A percentile compares a stretch with the other conserved stretches of the same genome.
phyloP scores from a whole-genome alignment of 2,113 vertebrate species.

The Chloropsis hardwickii region DNA sequence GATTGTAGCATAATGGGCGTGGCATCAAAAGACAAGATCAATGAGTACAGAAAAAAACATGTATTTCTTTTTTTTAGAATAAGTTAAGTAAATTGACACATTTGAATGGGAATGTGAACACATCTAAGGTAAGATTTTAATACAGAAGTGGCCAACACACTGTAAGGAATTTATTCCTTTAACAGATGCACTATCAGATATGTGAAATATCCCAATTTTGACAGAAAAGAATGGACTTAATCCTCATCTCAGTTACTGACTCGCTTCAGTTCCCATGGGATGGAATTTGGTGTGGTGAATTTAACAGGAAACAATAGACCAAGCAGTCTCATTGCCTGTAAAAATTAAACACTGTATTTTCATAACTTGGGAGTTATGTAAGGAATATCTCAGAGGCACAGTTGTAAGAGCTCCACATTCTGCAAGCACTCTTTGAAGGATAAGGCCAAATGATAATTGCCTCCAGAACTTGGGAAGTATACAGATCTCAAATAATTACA shows the following conservation, averaged over 20 bases:
- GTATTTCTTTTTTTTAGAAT: neutral
- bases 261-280: constrained; percentile 31
- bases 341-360: constrained; percentile 62
- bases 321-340: constrained; percentile 49
- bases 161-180: neutral
- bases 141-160: neutral
- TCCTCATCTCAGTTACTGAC: constrained; percentile 10
- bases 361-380: constrained; percentile 60
- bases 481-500: constrained; percentile 43
- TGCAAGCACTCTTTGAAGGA: constrained; percentile 32
- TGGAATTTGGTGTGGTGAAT: constrained; percentile 40
- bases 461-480: constrained; percentile 44
- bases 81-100: neutral
- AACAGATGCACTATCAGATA: neutral
- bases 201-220: constrained; percentile 18
- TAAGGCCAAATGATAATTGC: constrained; percentile 62
- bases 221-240: constrained; percentile 39
- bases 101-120: neutral
- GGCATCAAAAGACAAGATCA: constrained; percentile 38
- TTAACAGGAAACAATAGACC: constrained; percentile 58
- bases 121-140: neutral
- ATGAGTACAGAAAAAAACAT: neutral
- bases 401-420: constrained; percentile 6
- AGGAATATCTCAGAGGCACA: constrained; percentile 36
- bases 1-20: constrained; percentile 18